These are phyloP conservation scores for Cygnus buccinator DNA, from an alignment of 2,113 vertebrate genomes.

Conservation along the genomic window DNA sequence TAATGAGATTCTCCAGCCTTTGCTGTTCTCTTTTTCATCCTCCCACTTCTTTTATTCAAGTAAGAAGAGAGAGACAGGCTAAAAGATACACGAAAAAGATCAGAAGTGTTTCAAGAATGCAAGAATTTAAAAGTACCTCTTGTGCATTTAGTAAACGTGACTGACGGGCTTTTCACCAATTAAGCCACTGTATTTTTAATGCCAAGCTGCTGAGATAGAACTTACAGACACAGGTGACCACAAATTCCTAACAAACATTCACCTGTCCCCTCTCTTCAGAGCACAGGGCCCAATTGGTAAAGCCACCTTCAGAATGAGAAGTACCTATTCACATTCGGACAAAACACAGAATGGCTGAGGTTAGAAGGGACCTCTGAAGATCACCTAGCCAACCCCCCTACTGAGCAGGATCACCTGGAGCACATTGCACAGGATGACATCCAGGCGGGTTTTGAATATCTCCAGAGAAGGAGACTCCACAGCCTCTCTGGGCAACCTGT, in stretches of 20 bases:
- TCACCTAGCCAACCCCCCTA: no score
- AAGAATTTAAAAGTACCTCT: neutral
- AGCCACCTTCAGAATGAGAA: neutral
- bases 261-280: neutral
- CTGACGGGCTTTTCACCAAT: conserved; percentile 4
- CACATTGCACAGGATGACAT: no score
- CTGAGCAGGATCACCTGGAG: no score
- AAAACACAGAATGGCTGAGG: no score
- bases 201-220: neutral
- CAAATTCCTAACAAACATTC: neutral
- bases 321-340: neutral
- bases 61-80: neutral
- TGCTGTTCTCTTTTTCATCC: conserved; percentile 61
- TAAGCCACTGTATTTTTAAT: neutral
- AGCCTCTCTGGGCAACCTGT: no score
- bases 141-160: neutral
- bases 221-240: neutral
- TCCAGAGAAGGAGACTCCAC: no score
- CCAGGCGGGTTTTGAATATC: no score
- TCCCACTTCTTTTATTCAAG: conserved; percentile 61
- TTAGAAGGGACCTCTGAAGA: no score
- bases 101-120: neutral
- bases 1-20: conserved; percentile 31
- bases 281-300: neutral
- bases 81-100: neutral